phyloP scores from a whole-genome alignment of 2,797 vertebrate species.

The Hemibagrus guttatus region DNA sequence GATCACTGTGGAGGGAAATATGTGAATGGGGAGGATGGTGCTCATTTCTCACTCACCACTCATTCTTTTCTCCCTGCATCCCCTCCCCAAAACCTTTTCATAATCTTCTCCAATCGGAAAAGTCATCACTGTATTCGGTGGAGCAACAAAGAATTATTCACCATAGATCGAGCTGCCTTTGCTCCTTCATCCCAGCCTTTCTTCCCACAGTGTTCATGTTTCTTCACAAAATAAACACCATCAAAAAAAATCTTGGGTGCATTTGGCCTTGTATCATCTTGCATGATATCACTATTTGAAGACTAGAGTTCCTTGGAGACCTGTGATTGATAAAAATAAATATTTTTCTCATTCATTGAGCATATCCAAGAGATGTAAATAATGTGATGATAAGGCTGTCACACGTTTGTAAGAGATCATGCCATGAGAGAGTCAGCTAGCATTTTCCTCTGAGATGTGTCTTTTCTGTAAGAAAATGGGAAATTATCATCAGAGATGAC shows the following conservation, averaged over 20 bases:
- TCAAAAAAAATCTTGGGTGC: slow-evolving; percentile 65
- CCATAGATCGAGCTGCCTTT: slow-evolving; percentile 46
- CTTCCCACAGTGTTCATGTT: slow-evolving; percentile 49
- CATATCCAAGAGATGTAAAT: slow-evolving; percentile 40
- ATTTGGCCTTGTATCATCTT: slow-evolving; percentile 41
- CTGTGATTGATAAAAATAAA: slow-evolving; percentile 40
- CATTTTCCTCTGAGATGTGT: slow-evolving; percentile 37
- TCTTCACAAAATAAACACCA: slow-evolving; percentile 50
- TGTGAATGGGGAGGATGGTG: slow-evolving; percentile 60
- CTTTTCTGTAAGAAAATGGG: slow-evolving; percentile 50
- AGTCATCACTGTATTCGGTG: slow-evolving; percentile 58
- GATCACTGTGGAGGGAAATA: slow-evolving; percentile 62
- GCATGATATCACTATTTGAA: slow-evolving; percentile 34
- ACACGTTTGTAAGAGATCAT: slow-evolving; percentile 62
- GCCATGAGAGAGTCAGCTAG: background rate
- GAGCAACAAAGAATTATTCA: slow-evolving; percentile 56
- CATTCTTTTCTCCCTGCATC: slow-evolving; percentile 3
- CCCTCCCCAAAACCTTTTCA: slow-evolving; percentile 50
- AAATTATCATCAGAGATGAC: slow-evolving; percentile 52
- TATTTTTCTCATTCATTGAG: slow-evolving; percentile 26
- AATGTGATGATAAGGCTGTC: slow-evolving; percentile 70
- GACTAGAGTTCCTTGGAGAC: background rate
- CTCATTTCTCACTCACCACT: slow-evolving; percentile 43
- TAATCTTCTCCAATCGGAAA: slow-evolving; percentile 63
- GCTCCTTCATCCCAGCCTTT: slow-evolving; percentile 30